These are phyloP conservation scores for Ictidomys tridecemlineatus DNA, from an alignment of 2,113 vertebrate genomes.

Conservation along the genomic window DNA sequence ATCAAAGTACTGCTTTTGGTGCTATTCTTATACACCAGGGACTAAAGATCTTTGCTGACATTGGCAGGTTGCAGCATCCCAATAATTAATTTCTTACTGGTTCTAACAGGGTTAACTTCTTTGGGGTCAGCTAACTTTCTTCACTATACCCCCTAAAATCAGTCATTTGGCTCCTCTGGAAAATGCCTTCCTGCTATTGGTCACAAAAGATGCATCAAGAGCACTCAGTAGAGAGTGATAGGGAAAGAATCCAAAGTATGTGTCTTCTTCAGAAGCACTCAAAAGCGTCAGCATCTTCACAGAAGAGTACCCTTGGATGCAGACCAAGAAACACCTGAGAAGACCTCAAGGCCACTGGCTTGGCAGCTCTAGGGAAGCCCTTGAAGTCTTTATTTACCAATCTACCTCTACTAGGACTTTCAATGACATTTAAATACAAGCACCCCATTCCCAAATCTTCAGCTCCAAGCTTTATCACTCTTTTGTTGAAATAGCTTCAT, in stretches of 20 bases:
- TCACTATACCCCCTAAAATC: constrained; percentile 14
- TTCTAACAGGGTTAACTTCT: not conserved
- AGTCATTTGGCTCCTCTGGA: constrained; percentile 40
- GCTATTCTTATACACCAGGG: not conserved
- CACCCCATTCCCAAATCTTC: not conserved
- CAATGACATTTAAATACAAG: constrained; percentile 33
- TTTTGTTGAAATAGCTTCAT: constrained; percentile 36
- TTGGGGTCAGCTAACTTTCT: constrained; percentile 27
- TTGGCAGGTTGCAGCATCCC: not conserved
- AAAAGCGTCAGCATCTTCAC: not conserved
- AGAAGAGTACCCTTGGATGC: not conserved
- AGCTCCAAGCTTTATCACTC: not conserved
- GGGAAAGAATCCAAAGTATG: constrained; percentile 1
- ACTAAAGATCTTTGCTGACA: not conserved
- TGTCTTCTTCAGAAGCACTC: not conserved
- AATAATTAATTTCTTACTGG: constrained; percentile 24
- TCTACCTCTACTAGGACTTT: constrained; percentile 11
- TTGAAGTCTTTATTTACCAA: constrained; percentile 29
- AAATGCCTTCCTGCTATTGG: constrained; percentile 46
- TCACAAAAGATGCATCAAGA: constrained; percentile 16
- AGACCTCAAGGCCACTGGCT: not conserved
- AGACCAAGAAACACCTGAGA: not conserved
- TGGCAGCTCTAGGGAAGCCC: not conserved
- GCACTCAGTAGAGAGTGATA: not conserved
- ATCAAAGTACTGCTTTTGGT: constrained; percentile 30